Evolutionary conservation across 2,113 vertebrate species (phyloP), one percentile per base, ranked within the genome.

Genomic region (Arizona elegans): DNA sequence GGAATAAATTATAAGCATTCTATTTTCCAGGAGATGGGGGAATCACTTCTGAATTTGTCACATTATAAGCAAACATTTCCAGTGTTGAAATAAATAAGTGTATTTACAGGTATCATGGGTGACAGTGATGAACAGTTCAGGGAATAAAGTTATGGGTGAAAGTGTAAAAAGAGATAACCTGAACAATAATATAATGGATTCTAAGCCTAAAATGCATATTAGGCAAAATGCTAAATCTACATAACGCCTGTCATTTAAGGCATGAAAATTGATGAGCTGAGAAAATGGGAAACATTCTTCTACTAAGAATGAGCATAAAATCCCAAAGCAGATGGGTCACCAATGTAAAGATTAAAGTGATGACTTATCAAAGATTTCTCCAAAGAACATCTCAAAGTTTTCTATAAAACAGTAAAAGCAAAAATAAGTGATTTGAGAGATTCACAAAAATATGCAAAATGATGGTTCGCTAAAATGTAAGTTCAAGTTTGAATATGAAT

Each of bases 291-390:
- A 23, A 87, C 38, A 33, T 89, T 95, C 70, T 56, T 92, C 4
- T 87, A 55, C 5, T 89, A 5, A 58, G 95, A 88, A 93, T 12
- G 87, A 54, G 5, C 54, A 43, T 21, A 94, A 92, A 47, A 0
- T 95, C 92, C 86, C 53, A 58, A 95, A 94, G 87, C 89, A 96
- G 93, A 94, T 95, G 86, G 90, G 65, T 88, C 62, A 92, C 95
- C 94, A 94, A 92, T 95, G 92, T 5, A 93, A 81, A 96, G 53
- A 96, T 93, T 94, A 94, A 93, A 95, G n/a, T 86, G 55, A 90
- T 94, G 62, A 53, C 65, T 43, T 95, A 85, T 92, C 65, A 92
- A 93, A 53, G 9, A 92, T 11, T 29, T 93, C 94, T 95, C 26
- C 56, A 94, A 96, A 94, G 58, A 93, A 12, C 29, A 92, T 3